A percentile compares a stretch with the other conserved stretches of the same genome.
Evolutionary conservation across 2,113 vertebrate genomes (phyloP).

Genomic region (Leucoraja erinaceus): DNA sequence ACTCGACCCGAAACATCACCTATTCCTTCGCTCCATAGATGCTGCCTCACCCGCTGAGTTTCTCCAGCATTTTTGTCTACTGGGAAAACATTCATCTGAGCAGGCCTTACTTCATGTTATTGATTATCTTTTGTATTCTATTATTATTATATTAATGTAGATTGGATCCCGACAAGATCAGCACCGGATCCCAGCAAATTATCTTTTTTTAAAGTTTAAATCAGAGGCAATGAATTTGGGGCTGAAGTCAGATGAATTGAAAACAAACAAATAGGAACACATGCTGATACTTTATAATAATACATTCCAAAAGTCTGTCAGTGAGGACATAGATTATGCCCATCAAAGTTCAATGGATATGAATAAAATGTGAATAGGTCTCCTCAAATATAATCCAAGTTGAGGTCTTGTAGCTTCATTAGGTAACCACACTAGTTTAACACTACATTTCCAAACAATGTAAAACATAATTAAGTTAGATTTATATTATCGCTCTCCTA

Average conservation of each 20-base stretch:
- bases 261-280: background rate
- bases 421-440: background rate
- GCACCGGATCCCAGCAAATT: background rate
- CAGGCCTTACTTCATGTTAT: background rate
- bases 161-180: background rate
- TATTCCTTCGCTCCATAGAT: too few species aligned
- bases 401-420: background rate
- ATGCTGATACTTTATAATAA: background rate
- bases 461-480: constrained; percentile 7
- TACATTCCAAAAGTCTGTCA: background rate
- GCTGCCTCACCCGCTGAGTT: too few species aligned
- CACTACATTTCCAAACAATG: background rate
- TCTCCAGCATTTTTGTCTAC: background rate
- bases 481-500: background rate
- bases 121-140: background rate
- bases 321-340: background rate
- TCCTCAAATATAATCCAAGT: background rate
- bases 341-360: background rate
- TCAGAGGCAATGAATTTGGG: background rate
- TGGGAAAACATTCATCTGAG: background rate
- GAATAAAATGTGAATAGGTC: background rate
- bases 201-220: background rate
- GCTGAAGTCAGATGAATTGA: background rate
- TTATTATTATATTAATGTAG: background rate
- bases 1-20: too few species aligned